phyloP scores from a whole-genome alignment of 1,140 invertebrate genomes.

The Macrocentrus cingulum region DNA sequence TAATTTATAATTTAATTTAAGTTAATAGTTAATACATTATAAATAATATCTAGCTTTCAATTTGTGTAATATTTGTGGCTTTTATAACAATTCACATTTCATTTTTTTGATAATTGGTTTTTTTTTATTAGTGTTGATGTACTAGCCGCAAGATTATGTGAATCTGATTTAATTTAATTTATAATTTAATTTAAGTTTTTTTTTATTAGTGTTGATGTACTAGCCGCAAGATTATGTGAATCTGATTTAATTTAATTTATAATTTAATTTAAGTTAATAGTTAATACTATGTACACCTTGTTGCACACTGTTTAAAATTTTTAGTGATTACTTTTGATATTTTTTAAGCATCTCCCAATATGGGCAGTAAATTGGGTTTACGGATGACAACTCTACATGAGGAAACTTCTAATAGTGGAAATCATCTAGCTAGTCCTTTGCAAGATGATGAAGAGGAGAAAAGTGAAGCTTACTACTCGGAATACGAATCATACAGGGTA shows the following conservation, averaged over 20 bases:
- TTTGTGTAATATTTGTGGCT: too few species aligned
- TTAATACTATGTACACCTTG: slow-evolving; percentile 9
- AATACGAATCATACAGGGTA: slow-evolving; percentile 63
- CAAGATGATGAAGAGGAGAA: slow-evolving; percentile 62
- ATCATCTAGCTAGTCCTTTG: slow-evolving; percentile 47
- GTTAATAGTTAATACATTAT: not conserved
- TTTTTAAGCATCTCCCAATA: slow-evolving; percentile 73
- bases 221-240: not conserved
- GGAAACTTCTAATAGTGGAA: slow-evolving; percentile 62
- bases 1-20: slow-evolving; percentile 34
- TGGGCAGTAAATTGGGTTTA: slow-evolving; percentile 78
- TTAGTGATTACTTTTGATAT: not conserved
- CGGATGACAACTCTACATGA: slow-evolving; percentile 91
- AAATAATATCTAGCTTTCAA: too few species aligned
- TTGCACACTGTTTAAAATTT: slow-evolving; percentile 22
- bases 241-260: slow-evolving; percentile 24
- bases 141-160: not conserved
- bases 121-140: not conserved
- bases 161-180: slow-evolving; percentile 24
- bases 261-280: slow-evolving; percentile 32
- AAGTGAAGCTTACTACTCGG: slow-evolving; percentile 65
- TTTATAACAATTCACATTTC: too few species aligned
- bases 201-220: not conserved
- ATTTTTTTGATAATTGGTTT: too few species aligned
- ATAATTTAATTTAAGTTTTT: slow-evolving; percentile 30